Conservation (phyloP, 2,888 invertebrate species). For the Cistogaster globosa region DNA sequence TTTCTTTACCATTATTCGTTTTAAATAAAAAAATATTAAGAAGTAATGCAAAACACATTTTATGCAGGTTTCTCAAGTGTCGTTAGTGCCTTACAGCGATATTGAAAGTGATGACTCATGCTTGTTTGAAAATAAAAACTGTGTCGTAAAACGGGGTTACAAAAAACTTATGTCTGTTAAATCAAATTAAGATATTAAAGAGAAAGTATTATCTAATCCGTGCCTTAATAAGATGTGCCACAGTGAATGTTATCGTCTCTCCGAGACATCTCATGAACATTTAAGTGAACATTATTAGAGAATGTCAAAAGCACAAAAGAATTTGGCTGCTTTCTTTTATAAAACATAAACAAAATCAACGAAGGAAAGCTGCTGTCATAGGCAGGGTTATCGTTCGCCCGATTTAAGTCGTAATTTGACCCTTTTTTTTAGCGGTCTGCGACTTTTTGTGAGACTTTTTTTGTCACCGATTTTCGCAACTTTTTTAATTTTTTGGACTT, state of each 20-base stretch:
- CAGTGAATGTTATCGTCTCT: slow-evolving; percentile 51
- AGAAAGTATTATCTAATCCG: slow-evolving; percentile 45
- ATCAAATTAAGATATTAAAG: slow-evolving; percentile 48
- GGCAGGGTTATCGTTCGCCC: no score
- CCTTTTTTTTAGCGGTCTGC: no score
- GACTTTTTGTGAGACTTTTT: no score
- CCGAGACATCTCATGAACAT: slow-evolving; percentile 2
- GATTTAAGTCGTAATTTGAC: no score
- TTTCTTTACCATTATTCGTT: slow-evolving; percentile 32
- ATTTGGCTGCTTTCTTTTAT: no score
- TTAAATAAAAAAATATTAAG: slow-evolving; percentile 8
- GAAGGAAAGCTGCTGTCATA: slow-evolving; percentile 38
- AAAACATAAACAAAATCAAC: slow-evolving; percentile 52
- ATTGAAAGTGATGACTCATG: slow-evolving; percentile 41
- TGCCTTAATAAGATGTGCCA: slow-evolving; percentile 51
- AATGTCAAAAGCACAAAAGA: slow-evolving; percentile 49
- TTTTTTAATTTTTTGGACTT: no score
- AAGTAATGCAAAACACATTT: no score
- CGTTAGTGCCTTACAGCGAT: slow-evolving; percentile 42
- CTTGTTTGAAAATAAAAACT: slow-evolving; percentile 50
- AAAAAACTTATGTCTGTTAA: slow-evolving; percentile 46
- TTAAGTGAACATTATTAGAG: no score
- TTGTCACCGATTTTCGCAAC: no score
- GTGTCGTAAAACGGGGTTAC: slow-evolving; percentile 48
- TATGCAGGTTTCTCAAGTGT: slow-evolving; percentile 15